These are phyloP conservation scores for Lepilemur ruficaudatus DNA, from an alignment of 2,797 vertebrate species.

Conservation along the genomic window DNA sequence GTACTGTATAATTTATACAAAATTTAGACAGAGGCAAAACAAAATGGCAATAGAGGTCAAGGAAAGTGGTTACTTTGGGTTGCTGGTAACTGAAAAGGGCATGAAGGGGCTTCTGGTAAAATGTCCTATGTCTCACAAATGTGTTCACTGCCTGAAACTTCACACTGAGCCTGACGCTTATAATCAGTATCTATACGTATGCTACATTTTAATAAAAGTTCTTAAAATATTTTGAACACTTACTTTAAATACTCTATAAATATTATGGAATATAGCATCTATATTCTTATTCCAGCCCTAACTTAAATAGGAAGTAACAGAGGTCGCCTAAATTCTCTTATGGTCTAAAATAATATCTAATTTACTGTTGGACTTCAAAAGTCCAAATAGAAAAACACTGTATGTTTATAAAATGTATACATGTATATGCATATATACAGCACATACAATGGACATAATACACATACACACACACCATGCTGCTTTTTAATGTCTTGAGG, in stretches of 20 bases:
- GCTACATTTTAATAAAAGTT: not conserved
- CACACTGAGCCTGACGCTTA: not conserved
- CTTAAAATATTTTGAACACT: not conserved
- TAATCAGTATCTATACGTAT: not conserved
- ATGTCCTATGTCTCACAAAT: not conserved
- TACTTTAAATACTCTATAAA: not conserved
- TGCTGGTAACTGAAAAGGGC: not conserved
- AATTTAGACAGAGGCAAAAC: not conserved
- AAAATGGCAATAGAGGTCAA: not conserved
- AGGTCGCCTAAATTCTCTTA: not conserved
- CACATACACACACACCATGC: not conserved
- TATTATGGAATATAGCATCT: not conserved
- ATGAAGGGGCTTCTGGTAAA: not conserved
- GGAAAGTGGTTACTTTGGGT: not conserved
- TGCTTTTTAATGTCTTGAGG: not conserved
- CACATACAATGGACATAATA: not conserved
- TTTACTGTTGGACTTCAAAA: not conserved
- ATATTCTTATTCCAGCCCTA: not conserved
- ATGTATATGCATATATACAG: not conserved
- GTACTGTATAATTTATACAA: not conserved
- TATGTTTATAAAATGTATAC: not conserved
- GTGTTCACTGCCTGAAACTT: not conserved
- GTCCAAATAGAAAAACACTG: not conserved
- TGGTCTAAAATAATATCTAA: conserved; percentile 10
- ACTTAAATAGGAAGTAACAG: not conserved